Evolutionary conservation across 2,888 invertebrate species (phyloP).

Genomic region (Hofmannophila pseudospretella): DNA sequence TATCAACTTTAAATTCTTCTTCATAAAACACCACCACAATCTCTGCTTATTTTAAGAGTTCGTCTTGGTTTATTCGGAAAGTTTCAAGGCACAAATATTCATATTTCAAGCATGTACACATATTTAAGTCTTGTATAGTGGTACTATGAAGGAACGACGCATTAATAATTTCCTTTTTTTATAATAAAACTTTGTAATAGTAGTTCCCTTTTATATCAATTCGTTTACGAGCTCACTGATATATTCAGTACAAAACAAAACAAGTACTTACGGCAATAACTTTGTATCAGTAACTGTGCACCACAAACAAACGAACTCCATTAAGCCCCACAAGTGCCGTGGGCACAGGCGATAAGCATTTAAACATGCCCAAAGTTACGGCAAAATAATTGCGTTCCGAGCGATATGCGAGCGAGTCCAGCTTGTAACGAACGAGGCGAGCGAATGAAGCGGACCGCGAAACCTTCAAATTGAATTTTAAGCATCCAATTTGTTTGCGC

Average conservation of each 20-base stretch:
- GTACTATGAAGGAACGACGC: no score
- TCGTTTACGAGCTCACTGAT: no score
- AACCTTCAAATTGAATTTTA: constrained; percentile 78
- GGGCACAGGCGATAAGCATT: constrained; percentile 38
- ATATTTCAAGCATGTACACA: no score
- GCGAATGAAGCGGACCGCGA: constrained; percentile 73
- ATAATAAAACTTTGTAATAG: no score
- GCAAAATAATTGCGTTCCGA: constrained; percentile 63
- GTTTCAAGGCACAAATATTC: no score
- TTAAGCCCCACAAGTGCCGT: constrained; percentile 24
- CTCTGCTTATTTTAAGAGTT: constrained; percentile 40
- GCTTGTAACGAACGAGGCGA: constrained; percentile 64
- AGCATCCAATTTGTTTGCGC: constrained; percentile 76
- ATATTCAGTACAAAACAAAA: no score
- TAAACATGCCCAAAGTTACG: constrained; percentile 46
- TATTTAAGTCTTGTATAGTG: no score
- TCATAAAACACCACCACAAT: constrained; percentile 32
- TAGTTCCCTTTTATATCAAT: no score
- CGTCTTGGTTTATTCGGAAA: constrained; percentile 33
- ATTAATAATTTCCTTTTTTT: no score
- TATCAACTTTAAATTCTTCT: constrained; percentile 48
- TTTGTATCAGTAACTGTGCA: constrained; percentile 10
- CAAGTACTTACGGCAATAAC: no score
- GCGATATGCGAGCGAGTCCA: constrained; percentile 59
- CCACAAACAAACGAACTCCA: constrained; percentile 29